phyloP scores from a whole-genome alignment of 2,113 vertebrate species.

The Apteryx owenii region DNA sequence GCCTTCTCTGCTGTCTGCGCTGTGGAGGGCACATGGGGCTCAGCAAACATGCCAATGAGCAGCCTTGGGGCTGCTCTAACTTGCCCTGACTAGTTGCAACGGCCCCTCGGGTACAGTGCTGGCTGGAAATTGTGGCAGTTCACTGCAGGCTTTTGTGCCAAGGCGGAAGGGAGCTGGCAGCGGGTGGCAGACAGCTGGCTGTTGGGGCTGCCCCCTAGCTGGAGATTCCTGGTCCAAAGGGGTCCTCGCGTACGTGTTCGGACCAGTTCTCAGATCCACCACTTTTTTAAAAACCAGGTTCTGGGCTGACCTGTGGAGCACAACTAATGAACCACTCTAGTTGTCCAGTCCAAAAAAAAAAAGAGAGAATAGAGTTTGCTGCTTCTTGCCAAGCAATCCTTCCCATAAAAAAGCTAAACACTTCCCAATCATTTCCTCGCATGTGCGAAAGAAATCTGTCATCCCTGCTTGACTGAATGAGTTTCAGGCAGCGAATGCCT shows the following conservation, averaged over 20 bases:
- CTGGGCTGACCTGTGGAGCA: background rate
- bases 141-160: background rate
- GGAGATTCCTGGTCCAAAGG: background rate
- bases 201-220: background rate
- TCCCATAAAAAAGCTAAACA: background rate
- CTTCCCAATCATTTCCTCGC: accelerated
- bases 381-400: background rate
- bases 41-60: background rate
- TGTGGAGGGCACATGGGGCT: background rate
- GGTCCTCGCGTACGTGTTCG: background rate
- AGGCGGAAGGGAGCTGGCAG: background rate
- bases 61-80: background rate
- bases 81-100: constrained; percentile 1
- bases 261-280: background rate
- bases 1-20: background rate
- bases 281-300: background rate
- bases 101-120: background rate
- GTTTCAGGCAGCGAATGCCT: background rate
- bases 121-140: constrained; percentile 41
- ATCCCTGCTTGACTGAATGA: background rate
- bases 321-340: background rate
- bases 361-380: background rate
- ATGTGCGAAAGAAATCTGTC: background rate
- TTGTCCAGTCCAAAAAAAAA: background rate
- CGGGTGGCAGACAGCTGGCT: background rate